These are phyloP conservation scores for Sinelater perroti DNA, from an alignment of 2,888 invertebrate species.

Conservation along the genomic window DNA sequence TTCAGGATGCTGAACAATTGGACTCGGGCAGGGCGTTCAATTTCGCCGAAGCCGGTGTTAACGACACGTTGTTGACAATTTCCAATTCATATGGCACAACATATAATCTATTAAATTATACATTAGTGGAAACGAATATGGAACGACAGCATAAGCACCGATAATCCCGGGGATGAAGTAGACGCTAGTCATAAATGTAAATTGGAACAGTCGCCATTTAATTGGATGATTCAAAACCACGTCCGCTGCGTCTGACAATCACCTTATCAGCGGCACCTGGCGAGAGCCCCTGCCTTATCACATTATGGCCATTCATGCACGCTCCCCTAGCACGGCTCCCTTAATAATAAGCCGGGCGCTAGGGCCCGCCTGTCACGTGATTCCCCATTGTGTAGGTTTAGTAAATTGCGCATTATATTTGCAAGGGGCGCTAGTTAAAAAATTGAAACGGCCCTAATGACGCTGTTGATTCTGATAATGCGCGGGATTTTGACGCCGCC, in stretches of 20 bases:
- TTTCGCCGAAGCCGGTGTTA: constrained; percentile 29
- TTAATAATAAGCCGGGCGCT: constrained; percentile 34
- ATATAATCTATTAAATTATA: constrained; percentile 32
- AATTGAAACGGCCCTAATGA: constrained; percentile 20
- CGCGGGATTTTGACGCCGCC: constrained; percentile 6
- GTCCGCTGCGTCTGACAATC: constrained; percentile 37
- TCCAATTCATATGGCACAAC: constrained; percentile 30
- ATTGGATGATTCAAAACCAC: constrained; percentile 41
- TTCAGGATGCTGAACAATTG: constrained; percentile 7
- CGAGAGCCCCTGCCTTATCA: constrained; percentile 44
- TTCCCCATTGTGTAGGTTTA: constrained; percentile 28
- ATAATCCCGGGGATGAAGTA: constrained; percentile 40
- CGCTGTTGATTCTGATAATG: constrained; percentile 25
- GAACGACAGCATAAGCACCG: constrained; percentile 38
- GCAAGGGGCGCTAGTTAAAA: constrained; percentile 26
- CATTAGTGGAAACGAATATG: constrained; percentile 39
- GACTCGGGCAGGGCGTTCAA: constrained; percentile 16
- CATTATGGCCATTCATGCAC: constrained; percentile 41
- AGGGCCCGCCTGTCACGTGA: constrained; percentile 33
- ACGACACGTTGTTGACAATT: constrained; percentile 35
- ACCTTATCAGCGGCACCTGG: constrained; percentile 44
- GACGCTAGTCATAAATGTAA: constrained; percentile 41
- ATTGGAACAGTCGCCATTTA: constrained; percentile 42
- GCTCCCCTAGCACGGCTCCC: constrained; percentile 32
- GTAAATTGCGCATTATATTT: constrained; percentile 31